Evolutionary conservation across 92 coral and sea anemone genomes (phyloP).

Genomic region (Parazoanthus atlanticus): DNA sequence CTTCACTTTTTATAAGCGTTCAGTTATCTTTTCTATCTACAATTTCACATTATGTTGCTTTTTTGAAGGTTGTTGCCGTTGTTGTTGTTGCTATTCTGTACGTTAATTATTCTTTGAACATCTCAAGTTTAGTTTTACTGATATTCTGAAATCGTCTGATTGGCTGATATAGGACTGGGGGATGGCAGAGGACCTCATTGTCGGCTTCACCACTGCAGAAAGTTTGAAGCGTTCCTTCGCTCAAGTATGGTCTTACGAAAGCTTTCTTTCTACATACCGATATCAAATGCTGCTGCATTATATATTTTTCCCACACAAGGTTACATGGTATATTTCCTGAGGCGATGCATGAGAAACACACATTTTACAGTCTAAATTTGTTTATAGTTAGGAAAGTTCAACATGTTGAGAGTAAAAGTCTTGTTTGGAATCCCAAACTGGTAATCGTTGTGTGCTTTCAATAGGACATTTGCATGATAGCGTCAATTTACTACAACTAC

Average conservation of each 20-base stretch:
- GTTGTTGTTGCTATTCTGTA: neutral
- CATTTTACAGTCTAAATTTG: too few species aligned
- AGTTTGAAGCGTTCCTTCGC: slow-evolving; percentile 92
- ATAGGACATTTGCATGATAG: too few species aligned
- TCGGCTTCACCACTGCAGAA: slow-evolving; percentile 95
- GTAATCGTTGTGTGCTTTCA: too few species aligned
- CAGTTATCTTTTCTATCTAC: neutral
- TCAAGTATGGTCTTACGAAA: slow-evolving; percentile 60
- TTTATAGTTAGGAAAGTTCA: too few species aligned
- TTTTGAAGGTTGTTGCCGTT: neutral
- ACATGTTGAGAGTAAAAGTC: too few species aligned
- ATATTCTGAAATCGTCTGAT: neutral
- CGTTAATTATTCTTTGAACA: neutral
- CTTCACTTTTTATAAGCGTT: neutral
- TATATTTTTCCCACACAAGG: too few species aligned
- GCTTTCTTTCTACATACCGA: too few species aligned
- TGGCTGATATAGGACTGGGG: slow-evolving; percentile 85
- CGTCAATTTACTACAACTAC: too few species aligned
- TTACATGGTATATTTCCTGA: too few species aligned
- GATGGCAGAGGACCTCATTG: slow-evolving; percentile 94
- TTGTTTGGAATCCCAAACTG: too few species aligned
- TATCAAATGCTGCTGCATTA: slow-evolving; percentile 24
- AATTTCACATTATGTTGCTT: too few species aligned
- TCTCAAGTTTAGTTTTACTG: neutral
- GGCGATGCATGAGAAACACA: too few species aligned